Percentiles rank a stretch among this genome's conserved stretches.
phyloP scores from a whole-genome alignment of 2,113 vertebrate genomes.

The Petroica traversi region DNA sequence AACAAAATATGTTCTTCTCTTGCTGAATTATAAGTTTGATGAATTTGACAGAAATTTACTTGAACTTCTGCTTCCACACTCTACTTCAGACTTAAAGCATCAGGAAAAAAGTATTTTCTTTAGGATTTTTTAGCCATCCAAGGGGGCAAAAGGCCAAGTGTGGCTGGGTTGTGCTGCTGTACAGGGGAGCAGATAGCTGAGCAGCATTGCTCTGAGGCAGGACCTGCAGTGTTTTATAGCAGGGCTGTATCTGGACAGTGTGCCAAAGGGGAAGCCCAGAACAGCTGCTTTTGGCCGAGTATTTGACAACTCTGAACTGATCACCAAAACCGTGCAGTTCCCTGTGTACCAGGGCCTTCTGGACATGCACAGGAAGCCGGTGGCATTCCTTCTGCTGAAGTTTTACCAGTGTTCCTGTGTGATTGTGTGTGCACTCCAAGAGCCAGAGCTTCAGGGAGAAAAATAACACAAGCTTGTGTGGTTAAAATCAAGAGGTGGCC shows the following conservation, averaged over 20 bases:
- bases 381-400: background rate
- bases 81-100: background rate
- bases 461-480: background rate
- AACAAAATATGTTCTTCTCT: background rate
- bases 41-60: background rate
- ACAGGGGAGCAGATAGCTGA: background rate
- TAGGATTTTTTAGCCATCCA: background rate
- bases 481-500: background rate
- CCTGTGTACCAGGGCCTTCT: background rate
- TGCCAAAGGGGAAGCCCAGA: background rate
- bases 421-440: background rate
- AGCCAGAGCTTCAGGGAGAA: background rate
- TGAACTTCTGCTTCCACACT: background rate
- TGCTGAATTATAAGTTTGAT: background rate
- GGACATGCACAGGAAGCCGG: background rate
- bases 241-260: background rate
- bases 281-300: background rate
- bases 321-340: background rate
- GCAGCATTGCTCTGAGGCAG: background rate
- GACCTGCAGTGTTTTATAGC: background rate
- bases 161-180: fast-evolving
- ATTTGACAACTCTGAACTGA: background rate
- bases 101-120: background rate
- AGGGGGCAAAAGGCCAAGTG: background rate
- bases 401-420: background rate